Base-by-base conservation (phyloP, 2,113 vertebrate genomes). In the Apaloderma vittatum region DNA sequence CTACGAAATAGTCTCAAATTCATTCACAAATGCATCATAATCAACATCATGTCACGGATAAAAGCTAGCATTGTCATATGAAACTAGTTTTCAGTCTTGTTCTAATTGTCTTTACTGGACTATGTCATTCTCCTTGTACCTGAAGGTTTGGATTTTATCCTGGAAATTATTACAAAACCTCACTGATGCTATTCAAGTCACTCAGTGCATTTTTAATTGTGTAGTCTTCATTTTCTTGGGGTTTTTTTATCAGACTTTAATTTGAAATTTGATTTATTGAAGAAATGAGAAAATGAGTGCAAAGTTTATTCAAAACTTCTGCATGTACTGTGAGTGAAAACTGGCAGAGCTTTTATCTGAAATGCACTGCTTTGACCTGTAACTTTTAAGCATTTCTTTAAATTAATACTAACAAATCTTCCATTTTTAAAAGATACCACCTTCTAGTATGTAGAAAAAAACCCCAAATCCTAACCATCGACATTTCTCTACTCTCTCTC, bases 381-480 rank as follows among this genome's bases (percentile, higher is more conserved):
- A 68, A 17, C 12, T 65, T 93, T 45, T 29, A 79, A 67, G 12
- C 12, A 49, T 62, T 80, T 76, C 9, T 79, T 82, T 76, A 73
- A 93, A 86, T 55, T 19, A 40, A 3, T 40, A 5, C 1, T 46
- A 43, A 32, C 3, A 59, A 36, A 71, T 81, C 54, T 83, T 59
- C 8, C 11, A 61, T 51, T 93, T 94, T 71, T 27, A 58, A 78
- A 87, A 49, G 12, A n/a, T 22, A 19, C 0, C 6, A 48, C 24
- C 62, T 86, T 67, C 21, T 66, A 66, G 40, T 37, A 52, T 10
- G 3, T 26, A 43, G 8, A 2, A 66, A 83, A 78, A 59, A 46
- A 17, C 4, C 1, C 4, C 4, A 29, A 0, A 0, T 9, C 8
- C 2, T 48, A 75, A 80, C 3, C 22, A 63, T 45, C 20, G 46